Percentiles rank a stretch among this genome's conserved stretches.
Conservation (phyloP, 2,113 vertebrate species). For the Microtus montanus region DNA sequence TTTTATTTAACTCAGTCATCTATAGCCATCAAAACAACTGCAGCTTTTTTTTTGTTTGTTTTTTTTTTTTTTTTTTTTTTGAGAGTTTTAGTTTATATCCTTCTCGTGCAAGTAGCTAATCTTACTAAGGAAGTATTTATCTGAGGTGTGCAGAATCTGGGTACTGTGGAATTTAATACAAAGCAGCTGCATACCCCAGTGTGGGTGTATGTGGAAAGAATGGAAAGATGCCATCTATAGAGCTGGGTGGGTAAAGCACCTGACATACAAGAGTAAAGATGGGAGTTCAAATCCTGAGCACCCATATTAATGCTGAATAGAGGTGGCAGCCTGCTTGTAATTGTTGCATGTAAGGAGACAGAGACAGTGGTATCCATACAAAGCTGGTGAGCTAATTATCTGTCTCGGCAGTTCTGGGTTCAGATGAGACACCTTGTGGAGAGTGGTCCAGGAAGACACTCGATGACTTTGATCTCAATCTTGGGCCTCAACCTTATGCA, state of each 20-base stretch:
- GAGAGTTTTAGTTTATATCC: background rate
- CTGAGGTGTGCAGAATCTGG: background rate
- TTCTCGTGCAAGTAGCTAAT: background rate
- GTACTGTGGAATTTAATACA: background rate
- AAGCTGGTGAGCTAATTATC: no score
- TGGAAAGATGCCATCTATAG: background rate
- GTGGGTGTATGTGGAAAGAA: background rate
- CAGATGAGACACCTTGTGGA: background rate
- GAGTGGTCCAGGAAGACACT: background rate
- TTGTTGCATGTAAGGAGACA: no score
- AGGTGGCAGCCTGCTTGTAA: no score
- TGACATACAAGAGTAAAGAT: background rate
- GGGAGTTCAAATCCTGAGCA: background rate
- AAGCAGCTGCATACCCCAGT: background rate
- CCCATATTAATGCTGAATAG: no score
- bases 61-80: background rate
- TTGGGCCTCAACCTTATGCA: background rate
- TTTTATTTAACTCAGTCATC: background rate
- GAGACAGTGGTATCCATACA: background rate
- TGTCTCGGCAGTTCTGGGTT: background rate
- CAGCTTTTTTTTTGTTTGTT: background rate
- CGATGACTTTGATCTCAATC: background rate
- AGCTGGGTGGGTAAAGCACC: no score
- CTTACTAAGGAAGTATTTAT: conserved; percentile 43
- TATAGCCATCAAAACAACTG: background rate